Conservation (phyloP, 2,797 vertebrate species). For the Columba guinea region DNA sequence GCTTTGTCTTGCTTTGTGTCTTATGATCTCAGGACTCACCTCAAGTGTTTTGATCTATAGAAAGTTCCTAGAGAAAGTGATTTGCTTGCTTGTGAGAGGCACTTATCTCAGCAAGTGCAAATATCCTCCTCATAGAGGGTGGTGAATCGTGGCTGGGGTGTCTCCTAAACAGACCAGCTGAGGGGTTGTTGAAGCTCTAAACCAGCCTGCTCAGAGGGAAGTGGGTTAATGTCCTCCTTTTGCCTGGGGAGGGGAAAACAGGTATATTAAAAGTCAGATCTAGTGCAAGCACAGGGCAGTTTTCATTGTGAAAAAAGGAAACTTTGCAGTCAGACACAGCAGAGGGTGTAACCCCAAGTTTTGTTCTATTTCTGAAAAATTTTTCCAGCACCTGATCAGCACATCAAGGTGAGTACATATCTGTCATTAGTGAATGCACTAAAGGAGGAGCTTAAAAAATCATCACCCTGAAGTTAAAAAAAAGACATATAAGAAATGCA, state of each 20-base stretch:
- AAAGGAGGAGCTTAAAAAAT: neutral
- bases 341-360: neutral
- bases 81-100: fast-evolving
- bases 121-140: neutral
- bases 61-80: neutral
- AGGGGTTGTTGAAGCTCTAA: neutral
- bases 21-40: neutral
- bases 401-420: neutral
- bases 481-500: neutral
- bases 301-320: neutral
- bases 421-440: neutral
- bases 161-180: neutral
- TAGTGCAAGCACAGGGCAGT: neutral
- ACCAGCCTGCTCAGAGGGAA: neutral
- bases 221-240: neutral
- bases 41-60: neutral
- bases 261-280: neutral
- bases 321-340: neutral
- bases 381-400: neutral
- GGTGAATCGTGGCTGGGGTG: fast-evolving
- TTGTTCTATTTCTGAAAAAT: neutral
- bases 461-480: neutral
- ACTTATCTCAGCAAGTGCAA: neutral
- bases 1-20: neutral
- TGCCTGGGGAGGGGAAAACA: neutral